A percentile compares a stretch with the other conserved stretches of the same genome.
Conservation (phyloP, 2,113 vertebrate genomes). For the Naja naja region DNA sequence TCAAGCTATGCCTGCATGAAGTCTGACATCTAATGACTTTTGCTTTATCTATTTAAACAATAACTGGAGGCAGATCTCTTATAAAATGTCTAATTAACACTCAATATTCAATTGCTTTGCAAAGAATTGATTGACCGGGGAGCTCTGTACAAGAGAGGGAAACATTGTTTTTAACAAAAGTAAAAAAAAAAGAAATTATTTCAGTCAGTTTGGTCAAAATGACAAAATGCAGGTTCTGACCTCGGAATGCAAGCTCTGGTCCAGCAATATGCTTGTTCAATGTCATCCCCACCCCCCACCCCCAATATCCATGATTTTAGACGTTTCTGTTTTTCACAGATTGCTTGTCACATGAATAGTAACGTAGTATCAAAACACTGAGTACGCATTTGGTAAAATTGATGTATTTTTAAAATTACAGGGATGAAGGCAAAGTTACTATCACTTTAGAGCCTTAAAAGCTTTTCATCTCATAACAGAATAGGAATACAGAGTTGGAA, state of each 20-base stretch:
- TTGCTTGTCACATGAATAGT: conserved; percentile 21
- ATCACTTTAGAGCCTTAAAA: not conserved
- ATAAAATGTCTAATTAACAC: conserved; percentile 63
- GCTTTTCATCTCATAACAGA: not conserved
- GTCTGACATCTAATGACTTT: conserved; percentile 50
- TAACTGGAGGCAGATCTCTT: conserved; percentile 56
- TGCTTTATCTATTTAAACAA: conserved; percentile 59
- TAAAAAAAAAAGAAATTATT: conserved; percentile 18
- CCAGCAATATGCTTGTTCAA: not conserved
- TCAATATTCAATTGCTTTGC: conserved; percentile 34
- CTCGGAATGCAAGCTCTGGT: not conserved
- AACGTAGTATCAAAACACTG: not conserved
- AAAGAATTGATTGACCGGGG: conserved; percentile 19
- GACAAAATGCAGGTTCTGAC: not conserved
- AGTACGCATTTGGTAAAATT: not conserved
- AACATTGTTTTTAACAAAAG: conserved; percentile 8
- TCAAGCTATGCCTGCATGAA: not conserved
- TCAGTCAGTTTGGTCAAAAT: not conserved
- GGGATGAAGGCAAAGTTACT: not conserved
- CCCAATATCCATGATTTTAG: conserved; percentile 13
- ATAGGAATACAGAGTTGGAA: not conserved
- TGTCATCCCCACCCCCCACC: not conserved
- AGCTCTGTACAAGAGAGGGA: conserved; percentile 3
- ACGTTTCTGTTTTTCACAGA: not conserved
- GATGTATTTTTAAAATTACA: not conserved